These are phyloP conservation scores for Chloebia gouldiae DNA, from an alignment of 2,113 vertebrate species.

Conservation along the genomic window DNA sequence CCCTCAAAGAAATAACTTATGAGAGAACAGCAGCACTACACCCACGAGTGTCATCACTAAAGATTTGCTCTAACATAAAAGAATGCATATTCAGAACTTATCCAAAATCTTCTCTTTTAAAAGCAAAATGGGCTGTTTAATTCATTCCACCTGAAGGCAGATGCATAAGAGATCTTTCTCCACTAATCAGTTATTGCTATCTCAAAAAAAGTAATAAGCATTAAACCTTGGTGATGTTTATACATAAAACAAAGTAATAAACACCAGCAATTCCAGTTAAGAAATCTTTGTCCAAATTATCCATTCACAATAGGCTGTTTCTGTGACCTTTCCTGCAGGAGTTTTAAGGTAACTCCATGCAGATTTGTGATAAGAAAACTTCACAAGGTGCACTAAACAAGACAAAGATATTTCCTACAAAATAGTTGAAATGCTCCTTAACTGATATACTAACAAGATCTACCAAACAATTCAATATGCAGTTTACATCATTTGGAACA, in stretches of 20 bases:
- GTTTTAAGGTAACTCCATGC: background rate
- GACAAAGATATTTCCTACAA: background rate
- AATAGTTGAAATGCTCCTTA: background rate
- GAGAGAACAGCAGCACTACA: constrained; percentile 40
- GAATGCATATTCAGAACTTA: constrained; percentile 12
- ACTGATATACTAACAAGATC: background rate
- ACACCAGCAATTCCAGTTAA: background rate
- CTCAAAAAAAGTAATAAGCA: background rate
- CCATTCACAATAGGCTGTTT: background rate
- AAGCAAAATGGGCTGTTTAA: background rate
- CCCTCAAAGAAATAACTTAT: constrained; percentile 5
- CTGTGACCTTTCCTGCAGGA: background rate
- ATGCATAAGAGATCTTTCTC: background rate
- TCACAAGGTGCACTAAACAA: background rate
- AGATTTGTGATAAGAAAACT: background rate
- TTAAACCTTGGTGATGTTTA: background rate
- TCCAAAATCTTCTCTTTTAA: background rate
- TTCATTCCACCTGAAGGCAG: background rate
- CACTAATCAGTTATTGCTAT: background rate
- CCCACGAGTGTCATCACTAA: constrained; percentile 23
- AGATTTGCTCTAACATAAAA: constrained; percentile 5
- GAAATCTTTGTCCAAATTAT: background rate
- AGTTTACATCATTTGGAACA: constrained; percentile 1
- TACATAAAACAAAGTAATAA: background rate
- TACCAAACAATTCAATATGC: background rate